Base-by-base conservation (phyloP, 2,797 vertebrate genomes). In the Onychomys leucogaster region DNA sequence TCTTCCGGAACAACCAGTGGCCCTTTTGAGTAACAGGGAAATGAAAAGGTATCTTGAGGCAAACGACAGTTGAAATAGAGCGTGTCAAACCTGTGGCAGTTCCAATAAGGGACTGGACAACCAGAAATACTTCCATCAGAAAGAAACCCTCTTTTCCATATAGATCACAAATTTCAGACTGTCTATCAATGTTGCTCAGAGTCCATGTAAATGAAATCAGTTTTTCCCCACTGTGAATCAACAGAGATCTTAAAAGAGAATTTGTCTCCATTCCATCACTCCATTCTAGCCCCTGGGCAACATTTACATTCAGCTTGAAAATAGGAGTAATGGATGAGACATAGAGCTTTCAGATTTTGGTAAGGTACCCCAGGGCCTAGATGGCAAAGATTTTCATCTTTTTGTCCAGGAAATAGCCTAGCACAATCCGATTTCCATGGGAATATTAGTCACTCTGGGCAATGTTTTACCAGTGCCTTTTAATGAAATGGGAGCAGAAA, bases 401-500 rank as follows among this genome's bases (percentile, higher is more conserved):
- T 90, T 52, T 88, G 32, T 65, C 41, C 49, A 71, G 67, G 65
- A 96, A 89, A 73, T 61, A 77, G n/a, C n/a, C 27, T 55, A 67
- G 43, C n/a, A 57, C 77, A 49, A 27, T 77, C 85, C 46, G n/a
- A 14, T 59, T 37, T 37, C 69, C 16, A 0, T 34, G 67, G 96
- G 19, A 69, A 52, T 41, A 34, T 76, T 63, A 23, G 2, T 49
- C 49, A 25, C 43, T 65, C 82, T 49, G 23, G 83, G 7, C 90
- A 78, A 83, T 71, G 43, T 87, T 95, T 94, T 87, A 52, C 29
- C 75, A 88, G 75, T 57, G 55, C 49, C 91, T 90, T 94, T 92
- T 80, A 77, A 77, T 84, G 71, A 96, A 94, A 91, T 43, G 63
- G 61, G 78, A 93, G 23, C 81, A 94, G 81, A 88, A 91, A 93